Evolutionary conservation across 2,113 vertebrate genomes (phyloP).

Genomic region (Rhadina sibilatrix): DNA sequence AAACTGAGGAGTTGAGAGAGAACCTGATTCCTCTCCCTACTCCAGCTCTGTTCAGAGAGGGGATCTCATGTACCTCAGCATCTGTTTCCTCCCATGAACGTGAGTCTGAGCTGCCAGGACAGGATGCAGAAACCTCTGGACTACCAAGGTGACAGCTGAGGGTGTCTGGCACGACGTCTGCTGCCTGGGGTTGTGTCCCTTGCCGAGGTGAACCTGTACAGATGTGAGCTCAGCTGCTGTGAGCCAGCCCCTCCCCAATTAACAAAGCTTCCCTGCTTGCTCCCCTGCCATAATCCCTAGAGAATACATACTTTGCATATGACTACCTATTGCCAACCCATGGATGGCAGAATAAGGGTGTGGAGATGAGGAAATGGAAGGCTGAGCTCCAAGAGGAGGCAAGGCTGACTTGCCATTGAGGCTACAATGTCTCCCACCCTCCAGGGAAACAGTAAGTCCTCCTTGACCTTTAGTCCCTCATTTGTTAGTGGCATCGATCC

Average conservation of each 20-base stretch:
- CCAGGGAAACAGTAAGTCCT: neutral
- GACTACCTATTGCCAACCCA: neutral
- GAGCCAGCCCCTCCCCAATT: neutral
- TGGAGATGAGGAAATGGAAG: neutral
- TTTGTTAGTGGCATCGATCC: neutral
- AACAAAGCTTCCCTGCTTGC: neutral
- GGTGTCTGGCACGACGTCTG: neutral
- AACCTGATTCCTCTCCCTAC: neutral
- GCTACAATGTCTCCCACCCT: neutral
- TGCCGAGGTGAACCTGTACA: neutral
- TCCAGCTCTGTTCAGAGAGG: neutral
- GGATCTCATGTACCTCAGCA: neutral
- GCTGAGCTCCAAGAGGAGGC: neutral
- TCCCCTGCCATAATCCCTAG: neutral
- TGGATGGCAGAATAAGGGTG: neutral
- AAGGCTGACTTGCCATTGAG: neutral
- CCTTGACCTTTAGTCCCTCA: constrained; percentile 31
- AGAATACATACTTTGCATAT: neutral
- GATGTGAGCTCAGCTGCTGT: neutral
- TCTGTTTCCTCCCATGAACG: neutral
- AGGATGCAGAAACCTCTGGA: neutral
- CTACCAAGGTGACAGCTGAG: neutral
- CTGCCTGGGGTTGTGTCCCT: neutral
- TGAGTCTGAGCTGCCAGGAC: neutral
- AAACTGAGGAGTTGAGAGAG: neutral